These are phyloP conservation scores for Drosophila nigromelanica DNA, from an alignment of 1,140 invertebrate species.

Conservation along the genomic window DNA sequence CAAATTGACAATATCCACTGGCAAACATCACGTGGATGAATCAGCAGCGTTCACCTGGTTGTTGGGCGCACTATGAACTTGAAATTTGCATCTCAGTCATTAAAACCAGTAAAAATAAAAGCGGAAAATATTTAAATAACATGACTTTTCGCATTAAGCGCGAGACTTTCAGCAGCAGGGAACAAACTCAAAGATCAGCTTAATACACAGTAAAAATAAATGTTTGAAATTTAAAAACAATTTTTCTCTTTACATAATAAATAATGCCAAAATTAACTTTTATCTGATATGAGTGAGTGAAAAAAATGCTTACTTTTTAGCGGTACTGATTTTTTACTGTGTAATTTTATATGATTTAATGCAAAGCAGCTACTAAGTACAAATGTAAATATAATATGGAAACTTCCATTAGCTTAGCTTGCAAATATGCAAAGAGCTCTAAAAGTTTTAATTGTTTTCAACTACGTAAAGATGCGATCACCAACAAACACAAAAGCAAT, in stretches of 20 bases:
- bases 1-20: no score
- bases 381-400: slow-evolving; percentile 7
- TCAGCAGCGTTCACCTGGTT: slow-evolving; percentile 1
- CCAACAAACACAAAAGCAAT: neutral
- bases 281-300: no score
- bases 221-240: no score
- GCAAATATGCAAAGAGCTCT: slow-evolving; percentile 16
- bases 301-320: no score
- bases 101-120: neutral
- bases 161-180: neutral
- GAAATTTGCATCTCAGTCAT: slow-evolving; percentile 22
- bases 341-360: slow-evolving; percentile 17
- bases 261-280: no score
- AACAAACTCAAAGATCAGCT: slow-evolving; percentile 7
- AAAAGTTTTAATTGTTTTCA: slow-evolving; percentile 1
- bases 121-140: slow-evolving; percentile 20
- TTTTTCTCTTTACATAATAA: no score
- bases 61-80: slow-evolving; percentile 28
- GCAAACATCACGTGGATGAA: slow-evolving; percentile 29
- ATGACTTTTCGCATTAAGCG: slow-evolving; percentile 22
- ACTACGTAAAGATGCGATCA: neutral
- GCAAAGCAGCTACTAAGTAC: slow-evolving; percentile 21
- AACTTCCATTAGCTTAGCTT: slow-evolving; percentile 22
- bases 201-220: neutral
- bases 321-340: no score